Base-by-base conservation (phyloP, 2,113 vertebrate species). In the Jacana jacana region DNA sequence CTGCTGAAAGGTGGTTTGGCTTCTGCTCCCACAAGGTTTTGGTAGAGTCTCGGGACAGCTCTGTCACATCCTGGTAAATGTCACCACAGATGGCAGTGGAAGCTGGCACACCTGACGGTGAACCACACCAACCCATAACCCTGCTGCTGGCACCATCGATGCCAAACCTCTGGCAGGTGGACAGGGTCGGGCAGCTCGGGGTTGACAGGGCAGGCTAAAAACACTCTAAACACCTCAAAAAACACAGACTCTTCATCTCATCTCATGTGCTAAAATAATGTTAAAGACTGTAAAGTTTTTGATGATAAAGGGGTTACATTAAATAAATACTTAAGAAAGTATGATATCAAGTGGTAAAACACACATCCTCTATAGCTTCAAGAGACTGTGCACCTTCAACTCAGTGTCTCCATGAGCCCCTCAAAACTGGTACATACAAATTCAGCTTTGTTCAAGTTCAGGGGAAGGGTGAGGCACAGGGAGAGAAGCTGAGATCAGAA, bases 141-240 rank as follows among this genome's bases (percentile, higher is more conserved):
- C 63, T 0, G 0, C 55, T 58, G 69, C 23, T 2, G 0, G 17
- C 24, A 9, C 13, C 20, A 40, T 0, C 5, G 22, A 12, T 33
- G 25, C 25, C 12, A 51, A 57, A 23, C 22, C 31, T 35, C 35
- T 19, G 27, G 33, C 17, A 3, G 3, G 7, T 12, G 8, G 5
- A 44, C 3, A 35, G 12, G 4, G 4, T 37, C 30, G 25, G 18
- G 7, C 4, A 27, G 30, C 46, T 66, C 22, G 9, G 40, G 11
- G 8, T 15, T 79, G 57, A 39, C 27, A 64, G 24, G 58, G 37
- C 27, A 64, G 42, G 64, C 31, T 44, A 40, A 46, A 46, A 46
- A 20, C 46, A 46, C 17, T 18, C 46, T 46, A 20, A 46, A 75
- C 13, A 42, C 7, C 33, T 42, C 39, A 51, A 13, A 81, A 87